Percentiles rank a stretch among this genome's conserved stretches.
These are phyloP conservation scores for Ophiodon elongatus DNA, from an alignment of 2,113 vertebrate genomes.

Conservation along the genomic window DNA sequence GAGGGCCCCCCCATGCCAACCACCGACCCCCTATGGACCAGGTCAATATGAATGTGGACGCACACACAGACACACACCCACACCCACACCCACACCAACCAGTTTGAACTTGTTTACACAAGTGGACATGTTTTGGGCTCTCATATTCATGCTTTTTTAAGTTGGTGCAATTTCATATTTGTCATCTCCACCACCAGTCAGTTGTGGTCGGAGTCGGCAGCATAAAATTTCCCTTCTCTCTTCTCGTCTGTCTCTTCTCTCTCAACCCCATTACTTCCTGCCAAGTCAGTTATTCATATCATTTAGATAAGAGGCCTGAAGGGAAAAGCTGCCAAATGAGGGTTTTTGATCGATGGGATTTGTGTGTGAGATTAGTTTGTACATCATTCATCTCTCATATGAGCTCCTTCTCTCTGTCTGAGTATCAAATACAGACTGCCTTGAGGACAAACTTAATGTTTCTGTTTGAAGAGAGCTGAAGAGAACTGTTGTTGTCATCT, in stretches of 20 bases:
- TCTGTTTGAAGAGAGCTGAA: constrained; percentile 54
- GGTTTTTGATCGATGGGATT: constrained; percentile 70
- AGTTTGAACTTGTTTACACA: constrained; percentile 55
- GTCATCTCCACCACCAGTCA: constrained; percentile 57
- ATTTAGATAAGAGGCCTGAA: constrained; percentile 67
- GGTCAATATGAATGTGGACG: constrained; percentile 79
- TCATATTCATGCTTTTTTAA: constrained; percentile 38
- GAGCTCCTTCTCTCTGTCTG: constrained; percentile 38
- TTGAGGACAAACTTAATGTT: constrained; percentile 61
- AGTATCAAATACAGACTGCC: constrained; percentile 62
- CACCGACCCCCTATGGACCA: constrained; percentile 94
- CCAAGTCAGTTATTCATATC: constrained; percentile 68
- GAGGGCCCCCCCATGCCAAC: constrained; percentile 88
- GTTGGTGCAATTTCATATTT: constrained; percentile 56
- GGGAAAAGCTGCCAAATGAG: constrained; percentile 69
- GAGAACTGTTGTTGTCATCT: constrained; percentile 58
- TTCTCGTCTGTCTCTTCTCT: constrained; percentile 47
- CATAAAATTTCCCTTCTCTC: constrained; percentile 44
- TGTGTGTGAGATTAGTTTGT: constrained; percentile 72
- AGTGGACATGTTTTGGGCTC: constrained; percentile 31
- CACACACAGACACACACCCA: constrained; percentile 1
- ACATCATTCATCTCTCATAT: constrained; percentile 55
- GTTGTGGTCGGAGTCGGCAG: constrained; percentile 61
- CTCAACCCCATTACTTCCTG: constrained; percentile 53
- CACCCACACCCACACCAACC: neutral